A percentile compares a stretch with the other conserved stretches of the same genome.
phyloP scores from a whole-genome alignment of 2,113 vertebrate species.

The Salvelinus fontinalis region DNA sequence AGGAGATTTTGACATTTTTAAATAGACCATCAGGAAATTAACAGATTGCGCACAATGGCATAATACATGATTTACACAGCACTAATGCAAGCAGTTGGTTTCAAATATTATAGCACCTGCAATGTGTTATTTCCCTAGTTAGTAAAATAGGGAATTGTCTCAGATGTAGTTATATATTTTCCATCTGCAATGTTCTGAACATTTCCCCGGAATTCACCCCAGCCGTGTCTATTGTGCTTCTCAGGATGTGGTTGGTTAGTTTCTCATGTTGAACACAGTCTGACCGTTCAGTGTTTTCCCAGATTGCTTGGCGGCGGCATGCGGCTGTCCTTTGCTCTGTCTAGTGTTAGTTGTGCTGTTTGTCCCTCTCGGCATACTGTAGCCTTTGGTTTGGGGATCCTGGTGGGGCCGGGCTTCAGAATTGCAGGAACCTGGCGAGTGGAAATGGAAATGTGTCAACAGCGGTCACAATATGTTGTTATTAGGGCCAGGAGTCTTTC shows the following conservation, averaged over 20 bases:
- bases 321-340: conserved; percentile 4
- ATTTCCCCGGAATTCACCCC: background rate
- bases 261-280: background rate
- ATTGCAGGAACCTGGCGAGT: conserved; percentile 21
- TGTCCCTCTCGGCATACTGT: conserved; percentile 9
- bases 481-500: background rate
- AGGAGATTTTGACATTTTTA: too few species aligned
- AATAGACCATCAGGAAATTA: too few species aligned
- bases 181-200: too few species aligned
- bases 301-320: background rate
- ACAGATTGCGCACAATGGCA: too few species aligned
- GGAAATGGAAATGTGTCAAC: conserved; percentile 2
- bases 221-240: background rate
- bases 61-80: too few species aligned
- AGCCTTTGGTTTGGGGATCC: conserved; percentile 32
- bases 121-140: too few species aligned
- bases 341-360: conserved; percentile 6
- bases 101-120: too few species aligned
- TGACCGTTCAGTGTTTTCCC: conserved; percentile 1
- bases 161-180: too few species aligned
- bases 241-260: background rate
- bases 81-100: too few species aligned
- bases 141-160: too few species aligned
- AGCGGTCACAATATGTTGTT: background rate
- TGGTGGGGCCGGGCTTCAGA: conserved; percentile 23